These are phyloP conservation scores for Litocranius walleri DNA, from an alignment of 2,113 vertebrate species.

Conservation along the genomic window DNA sequence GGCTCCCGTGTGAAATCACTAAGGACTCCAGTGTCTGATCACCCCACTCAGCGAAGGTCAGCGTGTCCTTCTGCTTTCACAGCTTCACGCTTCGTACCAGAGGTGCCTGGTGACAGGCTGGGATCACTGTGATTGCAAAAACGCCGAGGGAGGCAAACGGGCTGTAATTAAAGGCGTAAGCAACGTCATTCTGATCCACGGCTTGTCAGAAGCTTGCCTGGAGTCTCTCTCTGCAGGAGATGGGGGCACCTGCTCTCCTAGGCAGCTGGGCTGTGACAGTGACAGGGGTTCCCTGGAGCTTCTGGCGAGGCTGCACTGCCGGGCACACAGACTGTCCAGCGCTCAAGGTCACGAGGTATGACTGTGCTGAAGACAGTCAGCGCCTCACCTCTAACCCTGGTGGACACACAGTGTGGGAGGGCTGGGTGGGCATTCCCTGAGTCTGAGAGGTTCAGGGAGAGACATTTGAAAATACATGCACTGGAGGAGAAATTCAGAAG, in stretches of 20 bases:
- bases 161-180: not conserved
- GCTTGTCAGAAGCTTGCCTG: not conserved
- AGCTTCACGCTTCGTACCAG: not conserved
- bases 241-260: not conserved
- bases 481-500: not conserved
- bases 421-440: not conserved
- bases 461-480: not conserved
- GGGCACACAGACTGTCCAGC: not conserved
- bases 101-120: not conserved
- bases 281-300: not conserved
- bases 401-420: not conserved
- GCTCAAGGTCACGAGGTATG: not conserved
- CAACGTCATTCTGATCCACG: not conserved
- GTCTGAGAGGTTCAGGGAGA: not conserved
- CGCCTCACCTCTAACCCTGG: not conserved
- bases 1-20: not conserved
- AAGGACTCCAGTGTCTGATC: not conserved
- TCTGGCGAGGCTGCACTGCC: not conserved
- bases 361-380: not conserved
- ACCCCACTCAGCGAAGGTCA: slow-evolving; percentile 15
- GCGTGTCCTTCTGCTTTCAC: not conserved
- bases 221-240: not conserved
- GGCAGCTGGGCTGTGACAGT: slow-evolving; percentile 24
- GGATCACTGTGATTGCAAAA: not conserved
- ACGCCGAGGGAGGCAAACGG: not conserved